Evolutionary conservation across 2,797 vertebrate genomes (phyloP).

Genomic region (Onychomys torridus): DNA sequence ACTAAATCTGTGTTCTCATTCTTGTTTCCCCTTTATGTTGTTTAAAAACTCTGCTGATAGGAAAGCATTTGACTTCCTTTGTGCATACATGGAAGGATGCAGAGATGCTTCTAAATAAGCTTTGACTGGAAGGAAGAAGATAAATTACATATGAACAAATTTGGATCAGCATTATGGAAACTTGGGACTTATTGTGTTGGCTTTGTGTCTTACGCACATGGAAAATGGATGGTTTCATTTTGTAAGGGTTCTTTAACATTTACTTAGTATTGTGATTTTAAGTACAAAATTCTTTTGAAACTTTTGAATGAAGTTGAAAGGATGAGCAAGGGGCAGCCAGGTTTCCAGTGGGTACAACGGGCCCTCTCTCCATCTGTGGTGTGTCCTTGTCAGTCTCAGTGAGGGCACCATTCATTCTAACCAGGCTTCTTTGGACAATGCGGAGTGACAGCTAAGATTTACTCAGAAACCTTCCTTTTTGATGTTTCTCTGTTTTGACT

Average conservation of each 20-base stretch:
- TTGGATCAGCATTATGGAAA: slow-evolving; percentile 13
- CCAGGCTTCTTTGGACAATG: slow-evolving; percentile 40
- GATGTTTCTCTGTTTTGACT: slow-evolving; percentile 72
- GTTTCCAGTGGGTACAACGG: not conserved
- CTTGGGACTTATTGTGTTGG: not conserved
- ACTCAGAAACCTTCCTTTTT: slow-evolving; percentile 57
- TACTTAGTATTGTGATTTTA: slow-evolving; percentile 58
- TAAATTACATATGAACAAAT: slow-evolving; percentile 60
- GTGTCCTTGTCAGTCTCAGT: not conserved
- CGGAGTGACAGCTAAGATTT: slow-evolving; percentile 71
- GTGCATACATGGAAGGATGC: slow-evolving; percentile 38
- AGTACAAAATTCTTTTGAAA: slow-evolving; percentile 45
- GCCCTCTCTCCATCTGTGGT: slow-evolving; percentile 19
- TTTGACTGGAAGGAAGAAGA: slow-evolving; percentile 49
- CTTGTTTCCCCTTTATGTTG: not conserved
- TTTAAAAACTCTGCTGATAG: not conserved
- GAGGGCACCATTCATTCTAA: slow-evolving; percentile 52
- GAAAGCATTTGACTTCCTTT: slow-evolving; percentile 11
- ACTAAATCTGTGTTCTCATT: not conserved
- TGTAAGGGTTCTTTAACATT: slow-evolving; percentile 2
- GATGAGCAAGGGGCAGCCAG: slow-evolving; percentile 27
- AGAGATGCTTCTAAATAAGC: slow-evolving; percentile 30
- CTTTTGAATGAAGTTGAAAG: slow-evolving; percentile 48
- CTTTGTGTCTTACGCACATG: not conserved
- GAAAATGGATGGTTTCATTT: slow-evolving; percentile 24